phyloP scores from a whole-genome alignment of 2,797 vertebrate genomes.

The Megaceryle alcyon region DNA sequence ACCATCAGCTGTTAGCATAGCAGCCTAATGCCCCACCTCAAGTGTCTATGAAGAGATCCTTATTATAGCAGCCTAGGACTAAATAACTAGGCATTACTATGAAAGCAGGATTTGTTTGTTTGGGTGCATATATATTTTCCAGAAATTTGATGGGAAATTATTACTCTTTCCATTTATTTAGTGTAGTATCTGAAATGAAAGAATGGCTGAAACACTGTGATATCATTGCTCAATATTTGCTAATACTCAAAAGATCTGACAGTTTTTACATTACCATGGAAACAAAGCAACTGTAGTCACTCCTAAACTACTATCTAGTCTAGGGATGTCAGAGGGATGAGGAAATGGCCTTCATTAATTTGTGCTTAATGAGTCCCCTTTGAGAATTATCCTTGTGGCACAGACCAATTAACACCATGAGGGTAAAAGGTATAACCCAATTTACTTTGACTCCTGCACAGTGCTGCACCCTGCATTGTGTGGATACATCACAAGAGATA shows the following conservation, averaged over 20 bases:
- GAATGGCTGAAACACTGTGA: not conserved
- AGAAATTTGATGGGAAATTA: not conserved
- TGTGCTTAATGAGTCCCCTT: not conserved
- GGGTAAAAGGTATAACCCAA: not conserved
- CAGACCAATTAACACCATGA: not conserved
- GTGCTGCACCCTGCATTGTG: not conserved
- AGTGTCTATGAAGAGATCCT: not conserved
- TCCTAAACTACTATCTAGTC: not conserved
- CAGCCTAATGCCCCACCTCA: not conserved
- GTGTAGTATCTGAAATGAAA: conserved; percentile 5
- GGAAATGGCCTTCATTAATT: not conserved
- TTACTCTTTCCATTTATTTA: not conserved
- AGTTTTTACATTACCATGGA: not conserved
- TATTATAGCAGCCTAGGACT: not conserved
- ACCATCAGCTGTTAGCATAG: not conserved
- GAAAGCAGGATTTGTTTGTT: not conserved
- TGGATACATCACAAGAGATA: not conserved
- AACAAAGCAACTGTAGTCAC: not conserved
- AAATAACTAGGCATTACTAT: not conserved
- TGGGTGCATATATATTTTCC: not conserved
- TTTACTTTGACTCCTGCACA: not conserved
- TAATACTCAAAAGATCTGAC: not conserved
- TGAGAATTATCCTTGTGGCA: not conserved
- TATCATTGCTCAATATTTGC: not conserved
- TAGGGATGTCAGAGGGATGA: not conserved